phyloP scores from a whole-genome alignment of 2,888 invertebrate genomes.

The Drosophila siamana region DNA sequence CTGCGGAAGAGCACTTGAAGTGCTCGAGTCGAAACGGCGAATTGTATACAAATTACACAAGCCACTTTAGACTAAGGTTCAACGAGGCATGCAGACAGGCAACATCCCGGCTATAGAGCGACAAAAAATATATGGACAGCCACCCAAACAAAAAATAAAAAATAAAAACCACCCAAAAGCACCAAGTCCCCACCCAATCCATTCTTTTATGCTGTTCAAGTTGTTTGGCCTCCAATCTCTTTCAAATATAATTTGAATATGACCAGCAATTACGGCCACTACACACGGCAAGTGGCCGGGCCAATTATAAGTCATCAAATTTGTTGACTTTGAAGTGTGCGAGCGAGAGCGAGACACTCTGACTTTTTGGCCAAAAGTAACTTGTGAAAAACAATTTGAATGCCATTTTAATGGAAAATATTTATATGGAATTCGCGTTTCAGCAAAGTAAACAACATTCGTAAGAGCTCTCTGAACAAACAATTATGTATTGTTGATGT shows the following conservation, averaged over 20 bases:
- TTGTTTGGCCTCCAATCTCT: constrained; percentile 33
- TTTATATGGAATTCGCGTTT: constrained; percentile 12
- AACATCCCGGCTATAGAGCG: constrained; percentile 14
- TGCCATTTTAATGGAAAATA: constrained; percentile 20
- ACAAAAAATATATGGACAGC: constrained; percentile 31
- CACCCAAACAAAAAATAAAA: no score
- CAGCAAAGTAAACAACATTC: constrained; percentile 32
- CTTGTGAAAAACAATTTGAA: constrained; percentile 12
- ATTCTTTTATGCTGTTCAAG: constrained; percentile 10
- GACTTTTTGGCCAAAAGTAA: neutral
- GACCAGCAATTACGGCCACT: constrained; percentile 57
- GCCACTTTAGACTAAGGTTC: constrained; percentile 71
- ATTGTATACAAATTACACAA: constrained; percentile 72
- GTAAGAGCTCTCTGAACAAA: neutral
- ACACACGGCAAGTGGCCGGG: constrained; percentile 31
- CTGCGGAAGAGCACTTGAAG: constrained; percentile 45
- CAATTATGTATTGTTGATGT: constrained; percentile 11
- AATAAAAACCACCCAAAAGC: neutral
- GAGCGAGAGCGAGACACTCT: neutral
- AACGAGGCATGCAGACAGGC: constrained; percentile 61
- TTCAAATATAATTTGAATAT: constrained; percentile 62
- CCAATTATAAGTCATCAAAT: constrained; percentile 49
- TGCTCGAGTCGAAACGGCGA: constrained; percentile 45
- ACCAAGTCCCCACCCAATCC: constrained; percentile 7
- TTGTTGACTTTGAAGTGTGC: constrained; percentile 32